Evolutionary conservation across 1,140 invertebrate genomes (phyloP), one percentile per base, ranked within the genome.

Genomic region (Drosophila mojavensis): DNA sequence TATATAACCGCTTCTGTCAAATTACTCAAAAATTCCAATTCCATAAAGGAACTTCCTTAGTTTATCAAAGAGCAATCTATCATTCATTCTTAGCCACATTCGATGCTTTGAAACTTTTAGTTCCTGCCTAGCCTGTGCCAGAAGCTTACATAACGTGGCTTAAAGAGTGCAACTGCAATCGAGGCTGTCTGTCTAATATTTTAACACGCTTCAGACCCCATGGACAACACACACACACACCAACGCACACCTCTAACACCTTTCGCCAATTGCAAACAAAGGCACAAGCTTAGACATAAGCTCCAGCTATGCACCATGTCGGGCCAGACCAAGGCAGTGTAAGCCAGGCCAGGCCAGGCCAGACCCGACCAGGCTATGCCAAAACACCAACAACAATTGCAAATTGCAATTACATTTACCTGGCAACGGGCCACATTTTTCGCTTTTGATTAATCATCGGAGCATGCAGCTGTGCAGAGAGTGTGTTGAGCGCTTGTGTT

Each of bases 361-460:
- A 26, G 55, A 10, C 55, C 13, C 5, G 24, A 20, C 54, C 36
- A 41, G 20, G 11, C 55, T 39, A 26, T n/a, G 39, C 20, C 36
- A 41, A 36, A 56, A 26, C 54, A 58, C 6, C 68, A 68, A 20
- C 69, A 71, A 74, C 71, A 85, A 81, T 71, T 68, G 62, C 62
- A 71, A 79, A 76, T 79, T 76, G 82, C 65, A 81, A 77, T 81
- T 85, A 70, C 53, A 78, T 81, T 39, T 80, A 58, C 72, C 74
- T 80, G 74, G 81, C 75, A 81, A 70, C 59, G 65, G 50, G 78
- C 74, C 71, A 69, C 70, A 78, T 78, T 66, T 55, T 83, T 59
- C 41, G 67, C 64, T 78, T 84, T 85, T 85, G 81, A 86, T 86
- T 85, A 85, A 85, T 86, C 82, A 85, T 78, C 74, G 54, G 50